phyloP scores from a whole-genome alignment of 2,888 invertebrate genomes.

The Dryomyza anilis region DNA sequence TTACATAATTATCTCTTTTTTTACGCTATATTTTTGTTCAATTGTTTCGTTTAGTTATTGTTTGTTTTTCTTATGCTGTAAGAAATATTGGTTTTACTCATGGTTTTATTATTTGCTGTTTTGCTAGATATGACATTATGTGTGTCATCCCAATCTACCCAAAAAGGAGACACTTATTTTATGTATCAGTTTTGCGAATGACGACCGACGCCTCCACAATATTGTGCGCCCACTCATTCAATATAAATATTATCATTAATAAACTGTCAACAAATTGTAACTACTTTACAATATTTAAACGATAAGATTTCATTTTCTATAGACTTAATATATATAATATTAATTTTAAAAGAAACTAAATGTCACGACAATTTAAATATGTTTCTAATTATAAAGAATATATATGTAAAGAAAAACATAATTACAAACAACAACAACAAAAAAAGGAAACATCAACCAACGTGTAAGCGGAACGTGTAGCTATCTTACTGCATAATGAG shows the following conservation, averaged over 20 bases:
- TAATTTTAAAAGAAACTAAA: too few relatives aligned
- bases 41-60: not conserved
- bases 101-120: not conserved
- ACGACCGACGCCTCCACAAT: too few relatives aligned
- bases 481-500: not conserved
- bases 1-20: constrained; percentile 1
- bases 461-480: not conserved
- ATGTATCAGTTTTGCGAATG: too few relatives aligned
- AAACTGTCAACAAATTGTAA: too few relatives aligned
- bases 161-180: too few relatives aligned
- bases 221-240: too few relatives aligned
- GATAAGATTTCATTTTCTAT: constrained; percentile 8
- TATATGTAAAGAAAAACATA: too few relatives aligned
- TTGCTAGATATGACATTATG: constrained; percentile 5
- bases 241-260: too few relatives aligned
- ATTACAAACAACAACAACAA: too few relatives aligned
- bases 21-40: not conserved
- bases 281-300: not conserved
- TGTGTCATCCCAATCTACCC: too few relatives aligned
- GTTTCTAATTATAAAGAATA: too few relatives aligned
- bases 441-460: not conserved
- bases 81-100: constrained; percentile 4
- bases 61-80: constrained; percentile 7
- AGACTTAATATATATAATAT: constrained; percentile 5
- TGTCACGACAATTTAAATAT: too few relatives aligned